Percentiles rank a stretch among this genome's conserved stretches.
Conservation (phyloP, 2,888 invertebrate genomes). For the Pandemis corylana region DNA sequence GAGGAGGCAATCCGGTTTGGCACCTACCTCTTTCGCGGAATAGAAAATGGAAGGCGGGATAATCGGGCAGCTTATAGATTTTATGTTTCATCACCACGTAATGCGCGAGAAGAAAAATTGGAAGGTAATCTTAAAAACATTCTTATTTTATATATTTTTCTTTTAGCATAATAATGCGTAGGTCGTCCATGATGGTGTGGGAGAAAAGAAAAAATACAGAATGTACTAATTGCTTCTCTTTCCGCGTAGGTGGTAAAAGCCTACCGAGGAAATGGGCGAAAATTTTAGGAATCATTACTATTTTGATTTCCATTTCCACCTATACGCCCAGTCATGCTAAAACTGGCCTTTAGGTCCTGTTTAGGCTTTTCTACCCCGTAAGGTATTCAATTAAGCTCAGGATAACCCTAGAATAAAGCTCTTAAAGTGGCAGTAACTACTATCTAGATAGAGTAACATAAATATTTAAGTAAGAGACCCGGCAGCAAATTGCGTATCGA, state of each 20-base stretch:
- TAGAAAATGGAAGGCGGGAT: conserved; percentile 57
- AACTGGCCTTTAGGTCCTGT: no score
- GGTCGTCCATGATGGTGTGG: not conserved
- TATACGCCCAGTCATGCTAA: no score
- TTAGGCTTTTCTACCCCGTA: no score
- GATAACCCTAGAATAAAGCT: not conserved
- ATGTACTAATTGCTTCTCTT: no score
- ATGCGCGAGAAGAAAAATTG: not conserved
- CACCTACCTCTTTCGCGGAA: conserved; percentile 61
- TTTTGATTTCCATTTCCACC: no score
- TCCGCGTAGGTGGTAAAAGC: no score
- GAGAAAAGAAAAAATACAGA: no score
- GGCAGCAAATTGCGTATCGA: conserved; percentile 17
- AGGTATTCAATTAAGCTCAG: not conserved
- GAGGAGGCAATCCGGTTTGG: conserved; percentile 68
- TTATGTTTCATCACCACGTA: not conserved
- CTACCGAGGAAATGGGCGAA: no score
- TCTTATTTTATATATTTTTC: no score
- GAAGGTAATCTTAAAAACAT: not conserved
- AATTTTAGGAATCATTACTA: no score
- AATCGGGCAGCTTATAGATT: conserved; percentile 54
- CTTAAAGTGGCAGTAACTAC: not conserved
- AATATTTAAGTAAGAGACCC: conserved; percentile 12
- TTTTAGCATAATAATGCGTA: not conserved
- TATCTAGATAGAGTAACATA: not conserved